These are phyloP conservation scores for Petrocephalus schoutedeni DNA, from an alignment of 2,797 vertebrate species.

Conservation along the genomic window DNA sequence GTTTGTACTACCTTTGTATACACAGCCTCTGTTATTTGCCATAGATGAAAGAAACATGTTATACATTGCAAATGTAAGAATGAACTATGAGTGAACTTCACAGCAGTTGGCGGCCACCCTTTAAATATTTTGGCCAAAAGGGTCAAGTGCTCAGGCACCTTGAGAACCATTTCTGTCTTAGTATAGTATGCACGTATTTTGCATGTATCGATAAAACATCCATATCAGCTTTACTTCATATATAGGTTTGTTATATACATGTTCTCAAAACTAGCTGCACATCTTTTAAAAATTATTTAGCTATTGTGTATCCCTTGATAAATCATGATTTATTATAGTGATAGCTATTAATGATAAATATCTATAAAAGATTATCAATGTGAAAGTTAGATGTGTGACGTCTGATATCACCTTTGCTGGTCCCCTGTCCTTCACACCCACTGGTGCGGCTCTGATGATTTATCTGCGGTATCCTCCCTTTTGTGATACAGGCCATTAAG, in stretches of 20 bases:
- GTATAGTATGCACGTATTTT: background rate
- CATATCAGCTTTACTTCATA: background rate
- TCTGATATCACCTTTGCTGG: background rate
- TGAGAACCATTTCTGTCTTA: background rate
- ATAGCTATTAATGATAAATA: background rate
- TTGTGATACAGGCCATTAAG: background rate
- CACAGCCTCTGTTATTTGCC: background rate
- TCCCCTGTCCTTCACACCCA: background rate
- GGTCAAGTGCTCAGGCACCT: background rate
- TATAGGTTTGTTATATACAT: background rate
- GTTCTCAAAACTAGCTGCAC: background rate
- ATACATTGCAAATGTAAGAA: background rate
- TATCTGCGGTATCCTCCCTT: background rate
- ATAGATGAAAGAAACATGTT: background rate
- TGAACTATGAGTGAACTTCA: background rate
- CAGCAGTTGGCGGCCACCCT: background rate
- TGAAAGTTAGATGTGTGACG: background rate
- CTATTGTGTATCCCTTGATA: background rate
- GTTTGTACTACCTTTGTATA: background rate
- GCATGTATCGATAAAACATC: background rate
- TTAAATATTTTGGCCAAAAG: background rate
- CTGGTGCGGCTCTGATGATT: background rate
- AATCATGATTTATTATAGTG: background rate
- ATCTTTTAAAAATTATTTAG: background rate
- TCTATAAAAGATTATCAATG: background rate